Base-by-base conservation (phyloP, 2,888 invertebrate genomes). In the Phortica magna region DNA sequence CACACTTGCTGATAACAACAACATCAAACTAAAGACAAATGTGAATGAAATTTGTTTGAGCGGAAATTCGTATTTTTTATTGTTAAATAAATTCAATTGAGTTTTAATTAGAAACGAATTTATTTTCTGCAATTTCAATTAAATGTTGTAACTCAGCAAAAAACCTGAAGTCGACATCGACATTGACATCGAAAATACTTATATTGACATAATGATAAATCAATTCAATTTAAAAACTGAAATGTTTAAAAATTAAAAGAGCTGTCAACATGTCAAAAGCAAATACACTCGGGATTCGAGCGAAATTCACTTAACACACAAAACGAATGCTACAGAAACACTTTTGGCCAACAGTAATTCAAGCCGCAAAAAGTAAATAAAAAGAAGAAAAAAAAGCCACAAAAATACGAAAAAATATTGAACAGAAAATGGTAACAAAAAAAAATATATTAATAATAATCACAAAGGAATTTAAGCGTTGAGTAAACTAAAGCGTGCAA, bases 261-360 rank as follows among this genome's bases (percentile, higher is more conserved):
- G 12, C 42, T 67, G 67, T 41, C 67, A 42, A 42, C n/a, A 67
- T 67, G 67, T 67, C 67, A 42, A 19, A 48, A 67, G 41, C 68
- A 68, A 68, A 68, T 43, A 43, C 68, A 19, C 48, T 70, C n/a
- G 68, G 43, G 22, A 48, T 41, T 41, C 65, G 39, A 65, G 14
- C 7, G 10, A 14, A 65, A 41, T 39, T 31, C 65, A 39, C n/a
- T 65, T 65, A 65, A 41, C 14, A 61, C 19, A 61, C 48, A 17
- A 61, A 65, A 65, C 10, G 17, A 61, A 19, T 61, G 7, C 12
- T 7, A 9, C 2, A 10, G 12, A 39, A 65, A 17, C 39, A 31
- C 1, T 65, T 31, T 9, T 61, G 6, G 10, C 10, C 39, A 14
- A 65, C 31, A 65, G 14, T 39, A 19, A 65, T 65, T 61, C 31